Evolutionary conservation across 2,888 invertebrate genomes (phyloP).

Genomic region (Alloplasta piceator): DNA sequence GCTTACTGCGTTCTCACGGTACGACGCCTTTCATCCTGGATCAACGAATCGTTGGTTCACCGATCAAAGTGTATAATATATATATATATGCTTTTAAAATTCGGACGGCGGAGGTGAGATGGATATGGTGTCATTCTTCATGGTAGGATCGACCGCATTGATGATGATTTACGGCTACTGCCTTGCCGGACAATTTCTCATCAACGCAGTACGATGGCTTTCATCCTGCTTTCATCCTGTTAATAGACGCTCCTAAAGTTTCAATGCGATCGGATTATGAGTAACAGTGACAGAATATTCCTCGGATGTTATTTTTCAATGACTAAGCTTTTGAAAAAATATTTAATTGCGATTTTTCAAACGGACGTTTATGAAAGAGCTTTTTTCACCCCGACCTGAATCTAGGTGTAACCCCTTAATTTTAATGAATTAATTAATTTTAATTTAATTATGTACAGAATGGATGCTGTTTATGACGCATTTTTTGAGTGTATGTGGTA

Average conservation of each 20-base stretch:
- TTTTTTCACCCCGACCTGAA: no score
- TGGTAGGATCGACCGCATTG: constrained; percentile 36
- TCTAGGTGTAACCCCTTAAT: no score
- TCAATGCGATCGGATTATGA: no score
- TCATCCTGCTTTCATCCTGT: neutral
- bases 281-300: no score
- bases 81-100: neutral
- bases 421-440: neutral
- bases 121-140: constrained; percentile 40
- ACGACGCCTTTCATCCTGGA: neutral
- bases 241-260: neutral
- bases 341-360: no score
- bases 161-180: constrained; percentile 67
- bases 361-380: no score
- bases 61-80: constrained; percentile 20
- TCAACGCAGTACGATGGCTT: constrained; percentile 59
- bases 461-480: constrained; percentile 83
- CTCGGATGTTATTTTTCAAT: no score
- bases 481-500: constrained; percentile 86
- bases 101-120: constrained; percentile 18
- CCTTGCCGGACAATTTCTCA: constrained; percentile 66
- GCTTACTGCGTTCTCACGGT: constrained; percentile 52
- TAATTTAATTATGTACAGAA: constrained; percentile 74
- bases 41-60: neutral
- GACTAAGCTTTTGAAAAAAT: no score